A percentile compares a stretch with the other conserved stretches of the same genome.
Conservation (phyloP, 1,140 invertebrate species). For the Leptinotarsa texana region DNA sequence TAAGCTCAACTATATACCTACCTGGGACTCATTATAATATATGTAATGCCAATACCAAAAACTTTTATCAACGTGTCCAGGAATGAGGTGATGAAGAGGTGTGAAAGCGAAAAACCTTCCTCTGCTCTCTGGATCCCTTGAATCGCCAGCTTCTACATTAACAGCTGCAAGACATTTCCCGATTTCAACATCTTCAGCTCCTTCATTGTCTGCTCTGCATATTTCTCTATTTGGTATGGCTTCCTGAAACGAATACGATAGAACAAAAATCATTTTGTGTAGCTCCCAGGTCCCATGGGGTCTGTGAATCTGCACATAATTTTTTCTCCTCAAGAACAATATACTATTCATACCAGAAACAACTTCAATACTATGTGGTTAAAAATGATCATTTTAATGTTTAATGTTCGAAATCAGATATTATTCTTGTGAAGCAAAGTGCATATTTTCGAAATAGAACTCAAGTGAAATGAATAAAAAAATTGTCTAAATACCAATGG, state of each 20-base stretch:
- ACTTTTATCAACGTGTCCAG: constrained; percentile 74
- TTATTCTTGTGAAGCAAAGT: no score
- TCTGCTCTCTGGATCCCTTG: constrained; percentile 78
- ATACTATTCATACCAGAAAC: no score
- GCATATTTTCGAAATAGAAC: no score
- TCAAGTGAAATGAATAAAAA: no score
- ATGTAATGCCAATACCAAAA: constrained; percentile 97
- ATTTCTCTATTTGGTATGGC: constrained; percentile 69
- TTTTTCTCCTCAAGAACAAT: no score
- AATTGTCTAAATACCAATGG: no score
- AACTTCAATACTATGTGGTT: no score
- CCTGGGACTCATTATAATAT: constrained; percentile 85
- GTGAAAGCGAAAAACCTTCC: constrained; percentile 93
- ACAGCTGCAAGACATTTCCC: constrained; percentile 88
- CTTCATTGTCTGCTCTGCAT: constrained; percentile 67
- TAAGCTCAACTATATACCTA: neutral
- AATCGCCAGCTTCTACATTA: constrained; percentile 84
- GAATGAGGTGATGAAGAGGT: constrained; percentile 86
- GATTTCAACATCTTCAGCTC: constrained; percentile 94
- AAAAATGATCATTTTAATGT: no score
- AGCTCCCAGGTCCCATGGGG: no score
- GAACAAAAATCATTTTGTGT: no score
- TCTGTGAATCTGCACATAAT: no score
- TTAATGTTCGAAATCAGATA: no score
- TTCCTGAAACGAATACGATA: constrained; percentile 18